phyloP scores from a whole-genome alignment of 2,113 vertebrate genomes.

The Labeo rohita region DNA sequence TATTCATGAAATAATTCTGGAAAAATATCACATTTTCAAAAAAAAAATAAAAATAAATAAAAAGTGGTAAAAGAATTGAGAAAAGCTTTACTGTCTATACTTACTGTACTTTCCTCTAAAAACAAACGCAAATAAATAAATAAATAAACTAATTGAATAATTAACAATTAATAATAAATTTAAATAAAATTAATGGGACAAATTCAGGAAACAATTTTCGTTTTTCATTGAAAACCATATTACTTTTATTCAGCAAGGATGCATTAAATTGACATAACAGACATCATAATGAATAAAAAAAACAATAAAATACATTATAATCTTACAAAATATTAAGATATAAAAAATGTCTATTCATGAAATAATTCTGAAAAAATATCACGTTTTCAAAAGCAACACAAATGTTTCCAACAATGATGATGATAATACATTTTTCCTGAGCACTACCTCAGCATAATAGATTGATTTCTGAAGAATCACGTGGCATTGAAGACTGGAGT shows the following conservation, averaged over 20 bases:
- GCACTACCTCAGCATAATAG: background rate
- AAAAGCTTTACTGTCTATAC: too few species aligned
- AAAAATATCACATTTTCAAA: background rate
- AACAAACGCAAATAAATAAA: too few species aligned
- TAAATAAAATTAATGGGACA: too few species aligned
- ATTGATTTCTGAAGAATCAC: background rate
- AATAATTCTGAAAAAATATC: background rate
- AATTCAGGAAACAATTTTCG: background rate
- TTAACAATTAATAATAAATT: too few species aligned
- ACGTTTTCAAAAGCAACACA: background rate
- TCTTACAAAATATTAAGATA: background rate
- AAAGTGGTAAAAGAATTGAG: too few species aligned
- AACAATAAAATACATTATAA: background rate
- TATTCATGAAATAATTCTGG: background rate
- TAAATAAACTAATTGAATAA: too few species aligned
- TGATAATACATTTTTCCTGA: background rate
- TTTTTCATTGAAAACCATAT: background rate
- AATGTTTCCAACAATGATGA: background rate
- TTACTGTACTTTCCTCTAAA: too few species aligned
- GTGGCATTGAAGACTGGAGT: background rate
- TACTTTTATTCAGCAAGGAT: background rate
- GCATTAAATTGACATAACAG: background rate
- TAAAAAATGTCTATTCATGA: background rate
- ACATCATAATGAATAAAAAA: background rate
- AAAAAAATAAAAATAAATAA: too few species aligned